Conservation (phyloP, 2,113 vertebrate genomes). For the Embiotoca jacksoni region DNA sequence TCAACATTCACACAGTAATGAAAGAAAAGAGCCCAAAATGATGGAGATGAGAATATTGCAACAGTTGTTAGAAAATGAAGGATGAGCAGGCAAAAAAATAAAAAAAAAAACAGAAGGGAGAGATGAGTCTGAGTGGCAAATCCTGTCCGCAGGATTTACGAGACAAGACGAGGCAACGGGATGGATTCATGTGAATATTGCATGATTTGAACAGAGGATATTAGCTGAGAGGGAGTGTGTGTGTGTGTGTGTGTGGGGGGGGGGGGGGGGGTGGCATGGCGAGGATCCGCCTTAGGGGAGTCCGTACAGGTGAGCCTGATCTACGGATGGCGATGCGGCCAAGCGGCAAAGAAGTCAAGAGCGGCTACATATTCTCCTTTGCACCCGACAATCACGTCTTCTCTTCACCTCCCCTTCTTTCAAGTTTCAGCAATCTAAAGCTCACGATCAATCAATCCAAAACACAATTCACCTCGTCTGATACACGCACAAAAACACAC, state of each 20-base stretch:
- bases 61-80: slow-evolving; percentile 55
- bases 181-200: slow-evolving; percentile 64
- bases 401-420: slow-evolving; percentile 29
- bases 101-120: neutral
- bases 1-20: slow-evolving; percentile 78
- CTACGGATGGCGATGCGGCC: slow-evolving; percentile 22
- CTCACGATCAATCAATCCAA: slow-evolving; percentile 31
- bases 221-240: slow-evolving; percentile 10
- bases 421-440: slow-evolving; percentile 48
- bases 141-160: slow-evolving; percentile 54
- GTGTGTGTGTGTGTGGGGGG: no score
- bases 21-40: slow-evolving; percentile 57
- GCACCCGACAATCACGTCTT: neutral
- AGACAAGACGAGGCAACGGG: slow-evolving; percentile 55
- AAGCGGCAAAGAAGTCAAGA: slow-evolving; percentile 34
- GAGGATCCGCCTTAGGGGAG: slow-evolving; percentile 25
- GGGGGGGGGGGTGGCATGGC: slow-evolving; percentile 8
- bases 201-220: slow-evolving; percentile 54
- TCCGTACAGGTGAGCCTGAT: slow-evolving; percentile 18
- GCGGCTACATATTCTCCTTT: slow-evolving; percentile 20
- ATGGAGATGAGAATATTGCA: slow-evolving; percentile 71
- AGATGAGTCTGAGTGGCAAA: slow-evolving; percentile 54
- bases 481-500: slow-evolving; percentile 45
- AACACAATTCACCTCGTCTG: slow-evolving; percentile 23
- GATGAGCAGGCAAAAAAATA: slow-evolving; percentile 18